Evolutionary conservation across 64 coral and sea anemone species (phyloP), one percentile per base, ranked within the genome.

Genomic region (Platygyra sinensis): DNA sequence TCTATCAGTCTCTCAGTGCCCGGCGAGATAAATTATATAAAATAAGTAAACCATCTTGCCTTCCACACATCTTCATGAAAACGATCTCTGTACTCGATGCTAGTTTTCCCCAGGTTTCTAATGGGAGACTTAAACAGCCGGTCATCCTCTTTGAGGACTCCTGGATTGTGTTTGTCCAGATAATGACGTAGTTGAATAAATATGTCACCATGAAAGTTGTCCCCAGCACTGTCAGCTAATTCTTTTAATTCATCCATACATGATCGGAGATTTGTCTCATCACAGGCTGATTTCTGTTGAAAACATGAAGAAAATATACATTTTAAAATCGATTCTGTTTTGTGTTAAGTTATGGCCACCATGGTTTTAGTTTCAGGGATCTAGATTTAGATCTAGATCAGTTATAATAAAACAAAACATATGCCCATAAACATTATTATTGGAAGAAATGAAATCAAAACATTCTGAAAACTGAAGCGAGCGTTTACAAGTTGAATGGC

Each of bases 151-250:
- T 49, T 89, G 52, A 96, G 80, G 59, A 89, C 18, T 54, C 76
- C 86, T 80, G 80, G 80, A 38, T 87, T 54, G 18, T 89, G 55
- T 4, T 32, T 85, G 12, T 51, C 10, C 63, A 96, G 54, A 31
- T 89, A 80, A 17, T 92, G 80, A 96, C 94, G 94, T 89, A 96
- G 67, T 42, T 93, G 90, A 19, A 96, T 80, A 52, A 92, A 96
- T 25, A 89, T 30, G 30, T 96, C 94, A 79, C 72, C 90, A 65
- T 86, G 50, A 30, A 83, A 95, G 38, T 95, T 95, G 16, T 83
- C 59, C 1, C 5, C 51, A 42, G 52, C 81, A 33, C 80, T 86
- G 86, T 96, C 94, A 28, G 90, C 76, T 36, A 91, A 69, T 78
- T 96, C 86, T 62, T 86, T 96, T 50, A 96, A 57, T 51, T 96